Evolutionary conservation across 1,140 invertebrate species (phyloP), one percentile per base, ranked within the genome.

Genomic region (Steinernema feltiae): DNA sequence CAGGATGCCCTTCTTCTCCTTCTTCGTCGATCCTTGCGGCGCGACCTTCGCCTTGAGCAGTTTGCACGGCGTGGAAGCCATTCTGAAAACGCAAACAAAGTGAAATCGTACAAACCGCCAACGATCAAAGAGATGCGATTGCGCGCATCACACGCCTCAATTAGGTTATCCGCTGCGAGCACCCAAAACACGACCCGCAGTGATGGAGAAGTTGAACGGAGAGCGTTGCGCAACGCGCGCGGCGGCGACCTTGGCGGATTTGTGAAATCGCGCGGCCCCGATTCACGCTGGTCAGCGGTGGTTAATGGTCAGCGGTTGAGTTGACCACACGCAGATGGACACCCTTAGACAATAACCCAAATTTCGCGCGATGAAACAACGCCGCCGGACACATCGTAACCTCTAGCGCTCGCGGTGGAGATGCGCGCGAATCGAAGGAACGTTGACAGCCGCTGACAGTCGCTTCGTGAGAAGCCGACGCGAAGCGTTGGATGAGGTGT

Each of bases 1-100:
- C 30, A 80, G 27, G 30, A 80, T 78, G 0, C 78, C 78, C 30
- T 78, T 78, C 48, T 80, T 80, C 48, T 80, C 76, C 27, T 41
- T 74, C 7, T 32, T 3, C 53, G 24, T 63, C 24, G 53, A 63
- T 3, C 24, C 53, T 27, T 12, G 12, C 12, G 53, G 53, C 15
- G 53, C 53, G 12, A 63, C 53, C 24, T 63, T 63, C 24, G 53
- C 53, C 24, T 63, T 63, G 15, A 63, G 24, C 53, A 63, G 53
- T 21, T 63, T 63, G 2, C 2, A 7, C 53, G 53, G 53, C 53
- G 15, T 63, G 53, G 53, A 63, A 63, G 53, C 53, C 53, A 63
- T 63, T 3, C 24, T 21, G 7, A 27, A 63, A 63, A 27, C 2
- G 12, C 18, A 18, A 41, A 7, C 35, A 63, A 3, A 21, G 12